A percentile compares a stretch with the other conserved stretches of the same genome.
phyloP scores from a whole-genome alignment of 2,113 vertebrate genomes.

The Zonotrichia leucophrys region DNA sequence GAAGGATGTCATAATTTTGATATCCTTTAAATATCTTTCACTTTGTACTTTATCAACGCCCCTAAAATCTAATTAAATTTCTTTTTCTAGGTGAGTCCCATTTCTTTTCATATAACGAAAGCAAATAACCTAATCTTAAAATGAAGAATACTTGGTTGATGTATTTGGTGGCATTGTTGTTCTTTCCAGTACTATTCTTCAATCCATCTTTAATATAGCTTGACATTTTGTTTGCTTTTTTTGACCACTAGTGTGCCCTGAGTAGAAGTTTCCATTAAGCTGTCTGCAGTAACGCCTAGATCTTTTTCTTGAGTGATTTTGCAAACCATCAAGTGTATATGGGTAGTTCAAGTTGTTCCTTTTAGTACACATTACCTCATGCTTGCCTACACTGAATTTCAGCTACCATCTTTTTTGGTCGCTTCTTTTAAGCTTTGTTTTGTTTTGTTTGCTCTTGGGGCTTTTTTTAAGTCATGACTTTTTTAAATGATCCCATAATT shows the following conservation, averaged over 20 bases:
- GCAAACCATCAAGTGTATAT: slow-evolving; percentile 15
- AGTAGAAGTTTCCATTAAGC: slow-evolving; percentile 64
- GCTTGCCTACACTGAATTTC: neutral
- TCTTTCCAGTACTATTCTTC: slow-evolving; percentile 12
- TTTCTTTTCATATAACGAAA: neutral
- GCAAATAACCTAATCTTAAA: neutral
- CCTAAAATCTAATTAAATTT: neutral
- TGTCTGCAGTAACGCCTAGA: slow-evolving; percentile 21
- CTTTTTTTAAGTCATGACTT: neutral
- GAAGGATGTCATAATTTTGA: neutral
- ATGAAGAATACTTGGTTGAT: neutral
- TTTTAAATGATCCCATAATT: neutral
- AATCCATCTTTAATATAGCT: slow-evolving; percentile 1
- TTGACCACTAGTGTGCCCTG: slow-evolving; percentile 39
- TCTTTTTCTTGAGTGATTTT: slow-evolving; percentile 42
- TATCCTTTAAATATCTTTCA: neutral
- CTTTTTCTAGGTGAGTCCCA: neutral
- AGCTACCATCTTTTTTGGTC: neutral
- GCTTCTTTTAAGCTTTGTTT: neutral
- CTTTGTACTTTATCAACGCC: neutral
- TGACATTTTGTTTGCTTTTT: slow-evolving; percentile 48
- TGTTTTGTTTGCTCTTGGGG: neutral
- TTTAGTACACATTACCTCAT: slow-evolving; percentile 5
- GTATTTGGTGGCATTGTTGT: neutral
- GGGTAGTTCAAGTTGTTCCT: slow-evolving; percentile 8